These are phyloP conservation scores for Centropus unirufus DNA, from an alignment of 2,113 vertebrate genomes.

Conservation along the genomic window DNA sequence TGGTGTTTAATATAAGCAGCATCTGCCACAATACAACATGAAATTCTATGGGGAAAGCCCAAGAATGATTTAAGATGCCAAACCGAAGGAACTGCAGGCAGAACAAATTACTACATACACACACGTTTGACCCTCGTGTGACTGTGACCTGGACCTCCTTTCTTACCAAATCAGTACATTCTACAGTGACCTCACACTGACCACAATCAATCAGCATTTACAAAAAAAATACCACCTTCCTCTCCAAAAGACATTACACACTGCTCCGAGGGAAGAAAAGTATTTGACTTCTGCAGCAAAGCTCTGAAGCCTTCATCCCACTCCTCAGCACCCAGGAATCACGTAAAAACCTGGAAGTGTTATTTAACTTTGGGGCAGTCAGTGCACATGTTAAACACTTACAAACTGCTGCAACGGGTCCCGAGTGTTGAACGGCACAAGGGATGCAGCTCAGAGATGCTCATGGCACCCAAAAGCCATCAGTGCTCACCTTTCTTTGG, in stretches of 20 bases:
- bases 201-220: not conserved
- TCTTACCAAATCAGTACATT: not conserved
- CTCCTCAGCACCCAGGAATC: not conserved
- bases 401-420: not conserved
- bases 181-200: not conserved
- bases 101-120: not conserved
- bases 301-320: not conserved
- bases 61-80: slow-evolving; percentile 1
- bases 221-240: not conserved
- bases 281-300: not conserved
- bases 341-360: not conserved
- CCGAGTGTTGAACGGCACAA: not conserved
- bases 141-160: not conserved
- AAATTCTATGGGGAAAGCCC: not conserved
- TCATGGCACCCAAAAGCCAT: not conserved
- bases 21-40: slow-evolving; percentile 8
- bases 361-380: not conserved
- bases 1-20: slow-evolving; percentile 43
- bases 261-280: not conserved
- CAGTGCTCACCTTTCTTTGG: not conserved
- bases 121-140: not conserved
- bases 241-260: not conserved
- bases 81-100: not conserved
- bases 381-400: not conserved
- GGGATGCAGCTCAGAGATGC: not conserved